A percentile compares a stretch with the other conserved stretches of the same genome.
Conservation (phyloP, 2,888 invertebrate genomes). For the Microplitis manilae region DNA sequence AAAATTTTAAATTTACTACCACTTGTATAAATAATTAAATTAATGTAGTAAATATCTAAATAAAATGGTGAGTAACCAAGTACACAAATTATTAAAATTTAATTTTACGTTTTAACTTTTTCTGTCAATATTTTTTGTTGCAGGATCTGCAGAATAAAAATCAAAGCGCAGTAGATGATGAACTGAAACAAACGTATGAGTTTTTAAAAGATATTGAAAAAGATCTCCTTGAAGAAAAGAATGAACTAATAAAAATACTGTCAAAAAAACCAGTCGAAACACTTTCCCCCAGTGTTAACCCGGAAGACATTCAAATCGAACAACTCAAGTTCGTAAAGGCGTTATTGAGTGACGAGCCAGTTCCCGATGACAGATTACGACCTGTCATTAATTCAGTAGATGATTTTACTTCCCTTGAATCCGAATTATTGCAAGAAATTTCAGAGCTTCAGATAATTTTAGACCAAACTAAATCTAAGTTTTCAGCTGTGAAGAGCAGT, state of each 20-base stretch:
- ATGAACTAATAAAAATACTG: not conserved
- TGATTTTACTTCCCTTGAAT: not conserved
- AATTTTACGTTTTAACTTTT: no score
- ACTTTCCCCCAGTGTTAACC: not conserved
- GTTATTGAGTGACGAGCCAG: not conserved
- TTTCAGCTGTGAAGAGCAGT: not conserved
- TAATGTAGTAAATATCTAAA: no score
- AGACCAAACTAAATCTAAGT: not conserved
- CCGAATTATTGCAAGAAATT: not conserved
- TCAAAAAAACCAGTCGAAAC: not conserved
- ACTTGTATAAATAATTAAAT: no score
- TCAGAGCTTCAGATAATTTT: not conserved
- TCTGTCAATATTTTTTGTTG: not conserved
- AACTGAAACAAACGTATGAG: slow-evolving; percentile 10
- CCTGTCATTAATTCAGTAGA: not conserved
- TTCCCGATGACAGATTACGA: not conserved
- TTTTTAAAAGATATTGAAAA: not conserved
- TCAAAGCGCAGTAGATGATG: not conserved
- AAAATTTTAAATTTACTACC: no score
- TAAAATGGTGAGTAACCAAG: no score
- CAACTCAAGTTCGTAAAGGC: not conserved
- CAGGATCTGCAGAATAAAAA: not conserved
- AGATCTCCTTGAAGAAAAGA: not conserved
- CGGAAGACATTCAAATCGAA: not conserved
- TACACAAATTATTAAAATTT: no score